Percentiles rank a stretch among this genome's conserved stretches.
Evolutionary conservation across 92 coral and sea anemone species (phyloP).

Genomic region (Blastomussa wellsi): DNA sequence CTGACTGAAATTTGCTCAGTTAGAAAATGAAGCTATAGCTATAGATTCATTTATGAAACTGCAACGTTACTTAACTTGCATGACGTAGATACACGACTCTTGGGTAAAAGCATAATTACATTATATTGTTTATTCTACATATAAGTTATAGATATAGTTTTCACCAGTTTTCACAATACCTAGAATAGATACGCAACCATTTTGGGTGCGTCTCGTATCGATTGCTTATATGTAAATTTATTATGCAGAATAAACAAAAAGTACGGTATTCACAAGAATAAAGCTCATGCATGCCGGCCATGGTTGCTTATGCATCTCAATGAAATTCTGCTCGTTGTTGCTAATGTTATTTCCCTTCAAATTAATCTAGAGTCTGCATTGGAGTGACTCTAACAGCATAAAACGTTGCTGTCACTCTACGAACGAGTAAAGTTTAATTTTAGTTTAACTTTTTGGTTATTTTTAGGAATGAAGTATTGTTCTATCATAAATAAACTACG

Average conservation of each 20-base stretch:
- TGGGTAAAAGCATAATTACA: not conserved
- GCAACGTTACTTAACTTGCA: not conserved
- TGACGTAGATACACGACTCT: not conserved
- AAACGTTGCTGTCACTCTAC: not conserved
- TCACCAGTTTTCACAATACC: not conserved
- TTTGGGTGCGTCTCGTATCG: conserved; percentile 17
- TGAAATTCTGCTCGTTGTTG: not conserved
- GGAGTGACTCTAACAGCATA: not conserved
- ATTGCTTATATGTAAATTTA: not conserved
- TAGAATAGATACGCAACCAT: not conserved
- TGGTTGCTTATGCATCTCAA: not conserved
- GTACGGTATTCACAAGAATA: not conserved
- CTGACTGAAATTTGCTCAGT: not conserved
- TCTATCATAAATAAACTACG: too few species aligned
- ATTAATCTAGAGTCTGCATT: not conserved
- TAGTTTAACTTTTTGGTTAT: too few species aligned
- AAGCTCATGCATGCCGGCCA: not conserved
- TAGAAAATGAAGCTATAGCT: not conserved
- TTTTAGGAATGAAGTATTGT: too few species aligned
- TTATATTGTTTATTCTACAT: not conserved
- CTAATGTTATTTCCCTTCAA: not conserved
- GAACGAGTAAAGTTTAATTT: too few species aligned
- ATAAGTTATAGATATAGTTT: not conserved
- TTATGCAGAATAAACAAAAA: not conserved
- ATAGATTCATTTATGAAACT: not conserved